phyloP scores from a whole-genome alignment of 2,888 invertebrate species.

The Melieria picta region DNA sequence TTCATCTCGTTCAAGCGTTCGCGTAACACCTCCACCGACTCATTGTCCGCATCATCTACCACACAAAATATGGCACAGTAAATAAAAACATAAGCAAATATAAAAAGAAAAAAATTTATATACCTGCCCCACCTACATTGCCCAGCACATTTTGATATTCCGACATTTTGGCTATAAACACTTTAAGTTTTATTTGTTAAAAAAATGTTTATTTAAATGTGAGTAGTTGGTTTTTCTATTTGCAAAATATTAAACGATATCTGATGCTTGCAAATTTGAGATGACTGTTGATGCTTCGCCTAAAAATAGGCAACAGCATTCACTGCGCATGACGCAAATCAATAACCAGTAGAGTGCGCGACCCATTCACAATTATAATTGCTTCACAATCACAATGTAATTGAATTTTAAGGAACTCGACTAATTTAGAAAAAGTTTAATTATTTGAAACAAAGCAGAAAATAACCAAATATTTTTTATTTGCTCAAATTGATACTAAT shows the following conservation, averaged over 20 bases:
- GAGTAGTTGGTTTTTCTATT: not conserved
- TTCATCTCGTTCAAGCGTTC: constrained; percentile 84
- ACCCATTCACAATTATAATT: not conserved
- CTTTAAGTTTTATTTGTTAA: not conserved
- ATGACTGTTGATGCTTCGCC: constrained; percentile 32
- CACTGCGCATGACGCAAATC: constrained; percentile 38
- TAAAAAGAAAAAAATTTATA: not conserved
- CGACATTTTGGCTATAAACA: constrained; percentile 25
- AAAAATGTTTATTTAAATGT: not conserved
- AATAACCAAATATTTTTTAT: too few relatives aligned
- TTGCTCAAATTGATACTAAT: too few relatives aligned
- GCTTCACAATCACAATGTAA: too few relatives aligned
- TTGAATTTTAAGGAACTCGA: too few relatives aligned
- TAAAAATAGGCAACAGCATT: constrained; percentile 43
- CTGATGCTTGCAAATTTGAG: constrained; percentile 19
- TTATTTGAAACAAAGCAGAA: too few relatives aligned
- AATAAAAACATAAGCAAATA: not conserved
- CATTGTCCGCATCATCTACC: constrained; percentile 66
- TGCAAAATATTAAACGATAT: not conserved
- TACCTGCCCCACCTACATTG: constrained; percentile 13
- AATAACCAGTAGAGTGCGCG: not conserved
- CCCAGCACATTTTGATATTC: constrained; percentile 25
- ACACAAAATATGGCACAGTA: not conserved
- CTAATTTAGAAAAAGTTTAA: too few relatives aligned
- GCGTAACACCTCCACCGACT: constrained; percentile 84